Evolutionary conservation across 2,113 vertebrate genomes (phyloP).

Genomic region (Triplophysa rosa): DNA sequence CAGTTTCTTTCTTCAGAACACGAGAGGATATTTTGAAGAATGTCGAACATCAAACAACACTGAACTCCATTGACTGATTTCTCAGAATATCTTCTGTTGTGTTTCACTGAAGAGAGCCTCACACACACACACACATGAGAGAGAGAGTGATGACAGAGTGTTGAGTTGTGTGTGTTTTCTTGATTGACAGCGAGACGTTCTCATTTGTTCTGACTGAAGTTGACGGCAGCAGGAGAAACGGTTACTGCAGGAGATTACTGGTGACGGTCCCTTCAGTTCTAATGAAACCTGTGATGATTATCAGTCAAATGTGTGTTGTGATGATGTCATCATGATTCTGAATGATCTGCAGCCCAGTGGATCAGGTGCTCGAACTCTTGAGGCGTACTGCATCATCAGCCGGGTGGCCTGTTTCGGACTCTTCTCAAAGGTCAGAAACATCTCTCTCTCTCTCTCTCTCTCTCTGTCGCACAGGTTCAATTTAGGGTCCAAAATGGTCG

Average conservation of each 20-base stretch:
- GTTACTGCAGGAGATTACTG: constrained; percentile 84
- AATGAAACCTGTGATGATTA: not conserved
- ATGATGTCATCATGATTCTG: not conserved
- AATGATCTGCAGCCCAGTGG: constrained; percentile 70
- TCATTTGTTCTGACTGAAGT: constrained; percentile 85
- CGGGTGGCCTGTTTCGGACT: constrained; percentile 83
- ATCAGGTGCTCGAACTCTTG: constrained; percentile 73
- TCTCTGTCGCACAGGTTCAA: no score
- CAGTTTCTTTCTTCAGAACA: no score
- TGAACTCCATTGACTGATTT: no score
- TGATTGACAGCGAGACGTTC: constrained; percentile 79
- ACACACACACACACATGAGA: no score
- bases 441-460: not conserved
- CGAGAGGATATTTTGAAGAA: no score
- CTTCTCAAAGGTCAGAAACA: constrained; percentile 79
- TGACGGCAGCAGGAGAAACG: constrained; percentile 84
- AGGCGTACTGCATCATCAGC: constrained; percentile 87
- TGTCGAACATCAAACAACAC: no score
- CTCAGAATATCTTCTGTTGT: not conserved
- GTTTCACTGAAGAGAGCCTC: no score
- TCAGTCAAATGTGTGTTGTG: not conserved
- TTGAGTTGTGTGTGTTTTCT: not conserved
- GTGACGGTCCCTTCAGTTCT: constrained; percentile 59
- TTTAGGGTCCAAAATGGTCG: no score
- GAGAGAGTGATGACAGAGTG: not conserved